Evolutionary conservation across 2,113 vertebrate genomes (phyloP).

Genomic region (Hippocampus mohnikei): DNA sequence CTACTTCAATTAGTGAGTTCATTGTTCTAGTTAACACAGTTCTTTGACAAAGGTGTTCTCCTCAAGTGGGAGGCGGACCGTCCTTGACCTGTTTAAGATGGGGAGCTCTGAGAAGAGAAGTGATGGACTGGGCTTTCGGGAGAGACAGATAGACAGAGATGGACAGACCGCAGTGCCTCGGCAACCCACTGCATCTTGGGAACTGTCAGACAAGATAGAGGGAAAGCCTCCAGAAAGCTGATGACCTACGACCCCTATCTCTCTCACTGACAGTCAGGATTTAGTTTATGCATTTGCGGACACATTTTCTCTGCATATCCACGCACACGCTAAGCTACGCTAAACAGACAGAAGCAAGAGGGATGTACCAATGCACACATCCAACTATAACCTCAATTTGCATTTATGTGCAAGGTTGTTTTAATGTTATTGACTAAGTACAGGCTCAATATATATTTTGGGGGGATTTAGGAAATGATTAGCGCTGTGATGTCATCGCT

Average conservation of each 20-base stretch:
- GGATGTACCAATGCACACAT: not conserved
- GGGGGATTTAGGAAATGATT: slow-evolving; percentile 55
- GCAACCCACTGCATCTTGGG: slow-evolving; percentile 52
- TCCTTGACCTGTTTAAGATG: slow-evolving; percentile 59
- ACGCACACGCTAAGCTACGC: slow-evolving; percentile 13
- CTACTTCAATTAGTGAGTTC: not conserved
- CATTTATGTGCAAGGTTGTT: slow-evolving; percentile 32
- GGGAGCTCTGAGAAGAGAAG: slow-evolving; percentile 19
- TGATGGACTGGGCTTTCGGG: slow-evolving; percentile 47
- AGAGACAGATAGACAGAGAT: slow-evolving; percentile 41
- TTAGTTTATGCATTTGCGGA: slow-evolving; percentile 51
- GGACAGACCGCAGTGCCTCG: slow-evolving; percentile 26
- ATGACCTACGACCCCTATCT: slow-evolving; percentile 53
- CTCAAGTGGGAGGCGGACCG: slow-evolving; percentile 16
- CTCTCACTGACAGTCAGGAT: slow-evolving; percentile 59
- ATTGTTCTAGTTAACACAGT: slow-evolving; percentile 28
- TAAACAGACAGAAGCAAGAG: slow-evolving; percentile 11
- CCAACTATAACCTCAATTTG: slow-evolving; percentile 33
- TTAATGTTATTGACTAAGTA: slow-evolving; percentile 36
- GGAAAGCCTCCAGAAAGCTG: slow-evolving; percentile 47
- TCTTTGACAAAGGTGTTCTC: slow-evolving; percentile 31
- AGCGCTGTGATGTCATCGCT: slow-evolving; percentile 24
- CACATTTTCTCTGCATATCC: slow-evolving; percentile 29
- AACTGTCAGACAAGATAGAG: slow-evolving; percentile 62
- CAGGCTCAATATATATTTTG: slow-evolving; percentile 29